Conservation (phyloP, 2,797 vertebrate genomes). For the Acanthurus leucopareius region DNA sequence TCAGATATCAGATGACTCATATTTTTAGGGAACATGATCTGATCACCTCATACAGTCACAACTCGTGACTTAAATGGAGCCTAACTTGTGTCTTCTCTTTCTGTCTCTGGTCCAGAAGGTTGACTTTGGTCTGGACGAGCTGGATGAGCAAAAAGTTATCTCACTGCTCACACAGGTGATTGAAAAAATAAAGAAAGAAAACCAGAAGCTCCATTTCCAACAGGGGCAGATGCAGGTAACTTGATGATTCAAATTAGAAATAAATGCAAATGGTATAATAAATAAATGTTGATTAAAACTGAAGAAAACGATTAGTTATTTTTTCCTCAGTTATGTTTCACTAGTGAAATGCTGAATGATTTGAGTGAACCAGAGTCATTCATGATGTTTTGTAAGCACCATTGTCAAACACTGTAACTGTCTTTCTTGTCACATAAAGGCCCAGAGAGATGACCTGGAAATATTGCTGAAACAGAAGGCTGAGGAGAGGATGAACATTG, state of each 20-base stretch:
- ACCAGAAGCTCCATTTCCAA: constrained; percentile 78
- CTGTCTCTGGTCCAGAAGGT: background rate
- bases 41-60: background rate
- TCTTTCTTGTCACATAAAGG: constrained; percentile 70
- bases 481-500: constrained; percentile 83
- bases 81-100: background rate
- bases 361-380: no score
- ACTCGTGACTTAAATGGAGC: background rate
- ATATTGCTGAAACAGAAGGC: constrained; percentile 84
- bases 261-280: constrained; percentile 1
- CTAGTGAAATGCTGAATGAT: background rate
- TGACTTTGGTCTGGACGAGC: constrained; percentile 54
- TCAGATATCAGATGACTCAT: background rate
- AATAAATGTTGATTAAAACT: background rate
- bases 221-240: constrained; percentile 82
- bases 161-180: constrained; percentile 74
- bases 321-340: background rate
- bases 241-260: constrained; percentile 8
- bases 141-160: constrained; percentile 67
- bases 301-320: background rate
- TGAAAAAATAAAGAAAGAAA: constrained; percentile 81
- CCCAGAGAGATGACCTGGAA: constrained; percentile 85
- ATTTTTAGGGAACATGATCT: background rate
- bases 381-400: background rate
- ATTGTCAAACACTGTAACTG: no score